These are phyloP conservation scores for Danio tinwini DNA, from an alignment of 2,797 vertebrate species.

Conservation along the genomic window DNA sequence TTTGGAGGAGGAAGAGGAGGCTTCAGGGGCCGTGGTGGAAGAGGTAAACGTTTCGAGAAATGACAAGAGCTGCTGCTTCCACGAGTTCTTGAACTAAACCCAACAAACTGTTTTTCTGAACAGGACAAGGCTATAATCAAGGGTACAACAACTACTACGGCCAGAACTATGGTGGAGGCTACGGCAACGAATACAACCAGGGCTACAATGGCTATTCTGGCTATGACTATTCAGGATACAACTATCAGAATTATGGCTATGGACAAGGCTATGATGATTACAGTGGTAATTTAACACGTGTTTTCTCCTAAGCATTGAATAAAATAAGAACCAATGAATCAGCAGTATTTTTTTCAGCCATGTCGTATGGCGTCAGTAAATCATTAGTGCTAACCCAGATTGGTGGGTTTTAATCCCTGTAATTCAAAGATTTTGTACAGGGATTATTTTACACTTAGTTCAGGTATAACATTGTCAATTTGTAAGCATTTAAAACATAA, in stretches of 20 bases:
- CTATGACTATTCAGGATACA: constrained; percentile 90
- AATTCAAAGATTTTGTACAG: too few species aligned
- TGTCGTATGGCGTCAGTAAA: too few species aligned
- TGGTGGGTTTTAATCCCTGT: too few species aligned
- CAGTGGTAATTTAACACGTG: constrained; percentile 79
- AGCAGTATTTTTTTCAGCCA: too few species aligned
- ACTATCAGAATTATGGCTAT: constrained; percentile 87
- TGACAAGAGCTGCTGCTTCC: not conserved
- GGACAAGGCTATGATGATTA: constrained; percentile 88
- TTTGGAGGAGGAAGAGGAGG: constrained; percentile 75
- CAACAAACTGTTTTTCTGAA: constrained; percentile 48
- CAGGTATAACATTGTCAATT: too few species aligned
- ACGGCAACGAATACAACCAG: constrained; percentile 86
- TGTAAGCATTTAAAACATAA: too few species aligned
- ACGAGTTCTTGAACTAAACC: not conserved
- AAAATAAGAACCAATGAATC: too few species aligned
- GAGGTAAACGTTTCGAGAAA: not conserved
- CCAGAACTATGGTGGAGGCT: constrained; percentile 88
- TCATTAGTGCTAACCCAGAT: too few species aligned
- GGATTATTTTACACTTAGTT: too few species aligned
- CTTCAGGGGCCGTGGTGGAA: constrained; percentile 76
- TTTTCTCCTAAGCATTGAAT: not conserved
- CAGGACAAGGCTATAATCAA: constrained; percentile 89
- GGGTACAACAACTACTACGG: constrained; percentile 87
- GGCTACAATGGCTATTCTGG: constrained; percentile 87